Evolutionary conservation across 1,140 invertebrate genomes (phyloP), one percentile per base, ranked within the genome.

Genomic region (Ceratina australensis): DNA sequence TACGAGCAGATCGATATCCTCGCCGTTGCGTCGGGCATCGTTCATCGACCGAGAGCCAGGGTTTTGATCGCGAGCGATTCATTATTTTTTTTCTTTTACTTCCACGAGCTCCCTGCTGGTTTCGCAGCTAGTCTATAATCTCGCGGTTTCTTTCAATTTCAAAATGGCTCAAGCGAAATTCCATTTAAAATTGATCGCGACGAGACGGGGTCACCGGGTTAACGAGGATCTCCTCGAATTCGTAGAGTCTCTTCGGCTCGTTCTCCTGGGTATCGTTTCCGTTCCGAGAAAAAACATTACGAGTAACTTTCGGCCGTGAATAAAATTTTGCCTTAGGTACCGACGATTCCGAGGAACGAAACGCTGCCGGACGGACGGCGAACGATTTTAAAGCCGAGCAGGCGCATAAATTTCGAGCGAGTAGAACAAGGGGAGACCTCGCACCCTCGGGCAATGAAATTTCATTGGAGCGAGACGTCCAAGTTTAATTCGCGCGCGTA

Each of bases 111-210:
- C 15, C 0, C 42, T 2, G 0, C 15, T 13, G 26, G 18, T 57
- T 42, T 20, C 33, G 0, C 15, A 42, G 42, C 28, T 68, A 16
- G 3, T 0, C 18, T 20, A 16, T 28, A 20, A 15, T 28, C 57
- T 28, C 50, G 54, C 13, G n/a, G 8, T 15, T 33, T 50, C 24
- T 16, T 18, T 1, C 42, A 26, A 16, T 15, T 12, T 42, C 33
- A 10, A 18, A 1, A 33, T 15, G 50, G 12, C 28, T 33, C 59
- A 5, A 61, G 28, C 15, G 42, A 66, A 67, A 67, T 75, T 75
- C 20, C 71, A 56, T 47, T 56, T 49, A n/a, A 33, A 63, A 74
- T 42, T 54, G 76, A 79, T 67, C 52, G 52, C 16, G 47, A 22
- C 28, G 33, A 5, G 33, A 42, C 2, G 16, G 61, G 61, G 61